A percentile compares a stretch with the other conserved stretches of the same genome.
These are phyloP conservation scores for Spinibarbus caldwelli DNA, from an alignment of 2,797 vertebrate species.

Conservation along the genomic window DNA sequence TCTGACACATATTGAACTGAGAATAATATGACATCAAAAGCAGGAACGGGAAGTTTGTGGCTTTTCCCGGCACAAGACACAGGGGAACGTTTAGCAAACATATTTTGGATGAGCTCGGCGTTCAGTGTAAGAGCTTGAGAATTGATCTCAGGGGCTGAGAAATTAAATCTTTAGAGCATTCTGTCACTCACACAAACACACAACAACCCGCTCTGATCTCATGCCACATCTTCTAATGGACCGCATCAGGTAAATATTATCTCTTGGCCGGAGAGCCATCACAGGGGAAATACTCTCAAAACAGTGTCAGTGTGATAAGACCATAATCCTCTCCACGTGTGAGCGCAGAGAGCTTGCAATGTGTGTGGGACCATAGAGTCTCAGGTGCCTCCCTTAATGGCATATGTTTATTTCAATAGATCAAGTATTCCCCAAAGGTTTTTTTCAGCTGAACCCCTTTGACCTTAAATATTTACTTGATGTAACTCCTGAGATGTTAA, in stretches of 20 bases:
- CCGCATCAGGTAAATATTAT: constrained; percentile 67
- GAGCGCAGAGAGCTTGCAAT: background rate
- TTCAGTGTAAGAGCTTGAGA: constrained; percentile 35
- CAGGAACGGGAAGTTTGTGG: constrained; percentile 38
- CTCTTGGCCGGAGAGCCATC: constrained; percentile 64
- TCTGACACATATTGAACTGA: constrained; percentile 12
- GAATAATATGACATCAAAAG: constrained; percentile 48
- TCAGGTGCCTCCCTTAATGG: too few species aligned
- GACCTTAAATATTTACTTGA: background rate
- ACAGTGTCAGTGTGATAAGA: constrained; percentile 65
- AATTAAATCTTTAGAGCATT: constrained; percentile 42
- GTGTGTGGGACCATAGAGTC: background rate
- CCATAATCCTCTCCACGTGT: constrained; percentile 58
- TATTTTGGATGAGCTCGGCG: constrained; percentile 36
- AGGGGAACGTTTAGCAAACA: constrained; percentile 52
- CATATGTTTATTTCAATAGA: background rate
- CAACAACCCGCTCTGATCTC: constrained; percentile 59
- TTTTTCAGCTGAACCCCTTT: background rate
- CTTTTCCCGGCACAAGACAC: constrained; percentile 33
- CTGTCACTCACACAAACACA: constrained; percentile 55
- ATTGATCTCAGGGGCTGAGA: constrained; percentile 43
- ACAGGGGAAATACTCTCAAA: constrained; percentile 62
- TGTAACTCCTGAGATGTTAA: background rate
- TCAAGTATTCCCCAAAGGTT: background rate
- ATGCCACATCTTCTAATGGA: constrained; percentile 54